Evolutionary conservation across 2,797 vertebrate genomes (phyloP).

Genomic region (Siniperca obscura): DNA sequence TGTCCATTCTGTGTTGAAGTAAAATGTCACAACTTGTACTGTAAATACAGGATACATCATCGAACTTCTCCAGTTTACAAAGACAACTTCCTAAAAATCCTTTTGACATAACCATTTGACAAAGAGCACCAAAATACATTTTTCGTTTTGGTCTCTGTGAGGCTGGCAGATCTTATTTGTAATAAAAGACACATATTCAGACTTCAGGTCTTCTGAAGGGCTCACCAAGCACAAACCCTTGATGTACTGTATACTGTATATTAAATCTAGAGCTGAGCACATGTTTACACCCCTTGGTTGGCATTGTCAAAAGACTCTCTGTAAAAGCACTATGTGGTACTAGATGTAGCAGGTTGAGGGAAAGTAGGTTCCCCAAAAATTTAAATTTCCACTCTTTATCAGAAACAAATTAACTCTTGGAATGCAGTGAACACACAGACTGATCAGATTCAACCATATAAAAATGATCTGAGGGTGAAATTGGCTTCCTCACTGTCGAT

Average conservation of each 20-base stretch:
- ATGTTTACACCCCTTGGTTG: neutral
- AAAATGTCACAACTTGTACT: too few species aligned
- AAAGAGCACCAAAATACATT: neutral
- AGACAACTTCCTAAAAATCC: neutral
- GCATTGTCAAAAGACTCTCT: neutral
- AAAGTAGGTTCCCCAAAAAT: neutral
- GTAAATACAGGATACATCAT: neutral
- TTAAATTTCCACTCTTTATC: conserved; percentile 6
- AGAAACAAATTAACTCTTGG: neutral
- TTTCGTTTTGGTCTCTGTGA: neutral
- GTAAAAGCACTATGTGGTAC: neutral
- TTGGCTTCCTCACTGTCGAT: conserved; percentile 23
- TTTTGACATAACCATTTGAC: neutral
- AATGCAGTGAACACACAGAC: neutral
- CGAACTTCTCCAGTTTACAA: neutral
- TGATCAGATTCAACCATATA: conserved; percentile 9
- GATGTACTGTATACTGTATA: neutral
- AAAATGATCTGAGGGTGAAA: conserved; percentile 36
- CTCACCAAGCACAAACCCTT: neutral
- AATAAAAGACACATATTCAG: neutral
- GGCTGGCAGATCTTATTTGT: neutral
- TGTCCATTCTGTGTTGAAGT: too few species aligned
- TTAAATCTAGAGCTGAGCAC: neutral
- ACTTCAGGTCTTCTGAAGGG: neutral
- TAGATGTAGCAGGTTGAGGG: neutral